A percentile compares a stretch with the other conserved stretches of the same genome.
Evolutionary conservation across 2,113 vertebrate genomes (phyloP).

Genomic region (Solea senegalensis): DNA sequence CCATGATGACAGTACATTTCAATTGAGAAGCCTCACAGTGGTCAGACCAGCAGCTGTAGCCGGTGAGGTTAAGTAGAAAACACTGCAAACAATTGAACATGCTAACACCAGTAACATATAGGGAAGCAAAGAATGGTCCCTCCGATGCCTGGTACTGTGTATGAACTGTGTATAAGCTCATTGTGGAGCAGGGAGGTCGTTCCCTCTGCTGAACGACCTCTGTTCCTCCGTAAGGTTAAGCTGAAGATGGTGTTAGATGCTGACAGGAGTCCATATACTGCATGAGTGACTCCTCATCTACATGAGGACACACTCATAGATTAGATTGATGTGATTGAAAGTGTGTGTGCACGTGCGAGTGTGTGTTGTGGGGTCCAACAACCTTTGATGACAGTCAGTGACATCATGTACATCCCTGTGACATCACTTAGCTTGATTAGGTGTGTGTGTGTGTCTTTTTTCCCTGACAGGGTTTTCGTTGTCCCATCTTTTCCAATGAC

Average conservation of each 20-base stretch:
- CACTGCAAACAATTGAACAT: neutral
- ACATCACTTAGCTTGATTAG: slow-evolving; percentile 68
- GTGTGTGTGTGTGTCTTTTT: slow-evolving; percentile 2
- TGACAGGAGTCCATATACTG: slow-evolving; percentile 39
- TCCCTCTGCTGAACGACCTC: slow-evolving; percentile 29
- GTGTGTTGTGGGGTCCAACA: slow-evolving; percentile 10
- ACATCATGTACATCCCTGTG: slow-evolving; percentile 44
- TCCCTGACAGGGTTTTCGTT: slow-evolving; percentile 19
- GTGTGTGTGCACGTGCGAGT: slow-evolving; percentile 17
- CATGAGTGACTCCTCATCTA: slow-evolving; percentile 39
- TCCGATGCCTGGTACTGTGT: neutral
- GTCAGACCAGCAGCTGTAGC: too few species aligned
- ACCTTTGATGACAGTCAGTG: slow-evolving; percentile 31
- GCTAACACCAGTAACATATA: neutral
- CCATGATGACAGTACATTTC: too few species aligned
- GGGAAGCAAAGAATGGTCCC: neutral
- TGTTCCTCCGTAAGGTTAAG: slow-evolving; percentile 21
- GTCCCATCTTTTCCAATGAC: slow-evolving; percentile 23
- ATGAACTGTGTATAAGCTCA: neutral
- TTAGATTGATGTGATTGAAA: slow-evolving; percentile 44
- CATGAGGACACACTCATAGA: slow-evolving; percentile 45
- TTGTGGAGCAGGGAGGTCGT: slow-evolving; percentile 19
- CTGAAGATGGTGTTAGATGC: slow-evolving; percentile 19
- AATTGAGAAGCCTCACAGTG: too few species aligned
- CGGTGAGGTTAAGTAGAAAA: neutral